These are phyloP conservation scores for Melierax canorus DNA, from an alignment of 2,113 vertebrate genomes.

Conservation along the genomic window DNA sequence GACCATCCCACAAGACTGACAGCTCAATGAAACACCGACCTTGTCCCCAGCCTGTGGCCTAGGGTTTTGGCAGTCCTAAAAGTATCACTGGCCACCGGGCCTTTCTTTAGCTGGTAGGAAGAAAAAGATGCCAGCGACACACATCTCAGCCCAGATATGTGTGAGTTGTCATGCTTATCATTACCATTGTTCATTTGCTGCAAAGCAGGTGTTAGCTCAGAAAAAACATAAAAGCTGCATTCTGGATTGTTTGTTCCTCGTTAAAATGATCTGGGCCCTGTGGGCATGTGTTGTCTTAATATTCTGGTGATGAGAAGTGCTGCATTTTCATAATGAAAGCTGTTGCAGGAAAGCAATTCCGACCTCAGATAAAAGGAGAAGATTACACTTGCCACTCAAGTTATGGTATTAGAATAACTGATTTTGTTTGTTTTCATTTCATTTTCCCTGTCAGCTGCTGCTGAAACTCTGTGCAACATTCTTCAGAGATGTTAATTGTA, in stretches of 20 bases:
- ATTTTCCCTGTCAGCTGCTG: conserved; percentile 62
- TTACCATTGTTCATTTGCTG: conserved; percentile 40
- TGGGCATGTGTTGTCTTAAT: conserved; percentile 62
- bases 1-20: neutral
- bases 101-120: neutral
- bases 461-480: conserved; percentile 20
- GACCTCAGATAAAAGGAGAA: conserved; percentile 49
- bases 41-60: neutral
- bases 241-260: conserved; percentile 54
- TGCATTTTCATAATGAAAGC: conserved; percentile 61
- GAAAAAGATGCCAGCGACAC: neutral
- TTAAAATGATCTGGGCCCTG: conserved; percentile 45
- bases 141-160: neutral
- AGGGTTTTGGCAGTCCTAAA: neutral
- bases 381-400: conserved; percentile 61
- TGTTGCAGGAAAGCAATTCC: conserved; percentile 60
- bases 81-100: rapidly evolving
- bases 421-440: conserved; percentile 70
- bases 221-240: conserved; percentile 36
- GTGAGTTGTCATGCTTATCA: neutral
- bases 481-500: conserved; percentile 55
- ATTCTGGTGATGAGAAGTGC: conserved; percentile 43
- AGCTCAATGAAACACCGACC: neutral
- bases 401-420: conserved; percentile 57
- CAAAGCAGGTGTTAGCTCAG: conserved; percentile 62